Base-by-base conservation (phyloP, 64 coral and sea anemone species). In the Catalaphyllia jardinei region DNA sequence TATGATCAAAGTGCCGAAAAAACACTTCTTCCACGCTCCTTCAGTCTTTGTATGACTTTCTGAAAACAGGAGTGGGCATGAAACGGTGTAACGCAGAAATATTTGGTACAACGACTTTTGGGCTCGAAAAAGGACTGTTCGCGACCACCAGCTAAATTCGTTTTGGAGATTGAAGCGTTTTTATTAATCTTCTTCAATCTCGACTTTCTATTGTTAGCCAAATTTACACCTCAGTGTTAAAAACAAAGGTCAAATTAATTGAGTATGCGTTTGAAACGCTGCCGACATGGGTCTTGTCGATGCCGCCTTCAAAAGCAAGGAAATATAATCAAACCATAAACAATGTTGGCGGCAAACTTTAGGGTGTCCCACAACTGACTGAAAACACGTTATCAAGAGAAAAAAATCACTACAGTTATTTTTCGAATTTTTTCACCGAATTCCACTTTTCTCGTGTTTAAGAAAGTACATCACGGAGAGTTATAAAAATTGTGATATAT, bases 171-270 rank as follows among this genome's bases (percentile, higher is more conserved):
- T 67, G 31, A 52, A 87, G 19, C 19, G 22, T 79, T 81, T 91
- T 49, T 86, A 91, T 81, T 87, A 94, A 90, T 38, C 59, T 84
- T 88, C 55, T 79, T 51, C 90, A 93, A 77, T 88, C 90, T 86
- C 64, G 60, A 65, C 87, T 81, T 89, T 62, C 73, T 62, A 90
- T 96, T 96, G 91, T 93, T 28, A 1, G 33, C 10, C 74, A 77
- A 90, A 93, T 96, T 96, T 90, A 90, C 94, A 96, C 94, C 75
- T 79, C 91, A 42, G 90, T 93, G 94, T 89, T 87, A 93, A 90
- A 61, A 89, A 89, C 87, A 96, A 96, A 87, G 71, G 87, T 79
- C 82, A 90, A 93, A 96, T 96, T 78, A 93, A 93, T 89, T 85
- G 67, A 80, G 52, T 76, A 89, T 92, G 46, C 82, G 86, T 87